Base-by-base conservation (phyloP, 2,888 invertebrate species). In the Spialia ferax region DNA sequence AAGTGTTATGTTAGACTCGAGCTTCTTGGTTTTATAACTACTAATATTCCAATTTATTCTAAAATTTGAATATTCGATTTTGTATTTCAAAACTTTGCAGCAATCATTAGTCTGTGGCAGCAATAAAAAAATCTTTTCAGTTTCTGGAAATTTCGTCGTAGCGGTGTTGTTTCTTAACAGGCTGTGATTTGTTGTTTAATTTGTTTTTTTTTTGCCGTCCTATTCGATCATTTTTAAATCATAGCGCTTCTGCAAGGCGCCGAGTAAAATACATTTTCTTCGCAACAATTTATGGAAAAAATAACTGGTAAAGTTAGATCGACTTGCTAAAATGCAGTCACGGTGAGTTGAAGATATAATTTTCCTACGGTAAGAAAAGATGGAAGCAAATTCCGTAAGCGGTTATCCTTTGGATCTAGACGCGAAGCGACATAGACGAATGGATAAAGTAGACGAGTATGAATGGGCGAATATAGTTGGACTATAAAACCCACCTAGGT, bases 351-450 rank as follows among this genome's bases (percentile, higher is more conserved):
- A 18, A 13, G 38, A 35, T 38, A 57, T n/a, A 38, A 42, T 42
- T 59, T 45, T 26, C 59, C 20, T n/a, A 59, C 59, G 26, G 45
- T 26, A 29, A 29, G 29, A 26, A 59, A 15, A 59, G 23, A 38
- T 26, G 35, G 26, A 7, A 26, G 45, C 7, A 18, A 45, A 26
- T 22, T 45, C 59, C 18, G n/a, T 35, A 32, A 18, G 42, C 59
- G 59, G 45, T 45, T 22, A 59, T 45, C 59, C 22, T 10, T 23
- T 22, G 57, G 38, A 42, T 59, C 59, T 42, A 60, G 60, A 45
- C 42, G 29, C 45, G 23, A 45, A 29, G 13, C 42, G 59, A 60
- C 60, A 11, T 26, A 60, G 45, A 60, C 10, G 11, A 38, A 60
- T 60, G n/a, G 57, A 42, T 57, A 20, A n/a, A n/a, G 20, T 20